A percentile compares a stretch with the other conserved stretches of the same genome.
Conservation (phyloP, 2,888 invertebrate genomes). For the Dichetophora obliterata region DNA sequence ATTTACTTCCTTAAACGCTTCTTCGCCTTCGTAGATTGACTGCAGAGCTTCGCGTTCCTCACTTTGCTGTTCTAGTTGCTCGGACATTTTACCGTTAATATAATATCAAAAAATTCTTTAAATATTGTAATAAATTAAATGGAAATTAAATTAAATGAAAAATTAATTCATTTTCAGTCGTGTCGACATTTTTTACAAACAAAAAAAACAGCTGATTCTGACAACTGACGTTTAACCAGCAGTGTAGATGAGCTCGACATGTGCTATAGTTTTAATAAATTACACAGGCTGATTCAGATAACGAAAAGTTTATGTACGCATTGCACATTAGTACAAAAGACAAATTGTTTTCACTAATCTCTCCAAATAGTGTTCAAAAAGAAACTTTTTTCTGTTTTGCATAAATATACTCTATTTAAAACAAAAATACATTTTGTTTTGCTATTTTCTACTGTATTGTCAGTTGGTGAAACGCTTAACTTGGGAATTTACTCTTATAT, state of each 20-base stretch:
- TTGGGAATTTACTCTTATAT: too few relatives aligned
- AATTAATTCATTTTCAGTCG: background rate
- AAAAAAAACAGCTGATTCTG: conserved; percentile 24
- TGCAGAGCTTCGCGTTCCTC: conserved; percentile 92
- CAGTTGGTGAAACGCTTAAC: too few relatives aligned
- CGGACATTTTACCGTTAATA: conserved; percentile 70
- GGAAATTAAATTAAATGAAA: background rate
- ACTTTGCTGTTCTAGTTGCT: conserved; percentile 77
- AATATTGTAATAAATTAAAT: background rate
- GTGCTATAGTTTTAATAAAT: background rate
- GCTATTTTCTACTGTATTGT: too few relatives aligned
- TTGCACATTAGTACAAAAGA: too few relatives aligned
- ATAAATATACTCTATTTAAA: too few relatives aligned
- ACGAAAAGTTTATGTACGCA: too few relatives aligned
- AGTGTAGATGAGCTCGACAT: background rate
- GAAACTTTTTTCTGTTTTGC: too few relatives aligned
- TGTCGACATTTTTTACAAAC: conserved; percentile 4
- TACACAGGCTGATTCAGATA: too few relatives aligned
- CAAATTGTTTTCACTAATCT: too few relatives aligned
- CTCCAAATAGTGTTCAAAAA: too few relatives aligned
- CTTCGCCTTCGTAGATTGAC: conserved; percentile 95
- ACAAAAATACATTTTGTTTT: too few relatives aligned
- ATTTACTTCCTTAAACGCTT: conserved; percentile 84
- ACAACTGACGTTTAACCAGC: background rate
- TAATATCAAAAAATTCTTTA: background rate